Evolutionary conservation across 92 coral and sea anemone species (phyloP), one percentile per base, ranked within the genome.

Genomic region (Actinernus sp.): DNA sequence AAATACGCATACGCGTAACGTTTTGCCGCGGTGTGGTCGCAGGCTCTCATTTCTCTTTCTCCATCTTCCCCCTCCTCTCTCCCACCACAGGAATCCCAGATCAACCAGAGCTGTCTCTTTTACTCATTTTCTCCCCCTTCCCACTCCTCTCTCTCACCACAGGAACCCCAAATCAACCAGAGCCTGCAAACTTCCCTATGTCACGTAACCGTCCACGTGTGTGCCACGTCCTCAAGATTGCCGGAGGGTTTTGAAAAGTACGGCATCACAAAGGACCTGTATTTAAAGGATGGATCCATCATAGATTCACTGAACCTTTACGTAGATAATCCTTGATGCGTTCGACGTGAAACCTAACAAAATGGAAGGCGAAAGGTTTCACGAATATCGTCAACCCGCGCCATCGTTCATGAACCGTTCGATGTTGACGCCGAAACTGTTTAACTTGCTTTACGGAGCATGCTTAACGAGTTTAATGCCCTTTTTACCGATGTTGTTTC

Each of bases 401-500:
- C 73, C 71, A 8, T 65, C 92, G 26, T 41, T 83, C 33, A 45
- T 81, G 34, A 86, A 76, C 37, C 99, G 97, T 21, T 76, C 88
- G 38, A 61, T 91, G 3, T 71, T 95, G 6, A 62, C 89, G 13
- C 82, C 97, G 8, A 95, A 88, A 66, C 79, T 95, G 12, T 77
- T 87, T 61, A 76, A 63, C 36, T 59, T 95, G 37, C 77, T 91
- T 44, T 87, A 70, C 50, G 83, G 92, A 2, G 88, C 99, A 9
- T 78, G 99, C 43, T 31, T 66, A 49, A 79, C 86, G 26, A 79
- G 83, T 13, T 65, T 95, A 27, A 37, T 87, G 26, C 99, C 97
- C 1, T 95, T 91, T 71, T 80, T 91, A 14, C 99, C 99, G n/a
- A 81, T 95, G 87, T 95, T 76, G 54, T 95, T 83, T 65, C 99